phyloP scores from a whole-genome alignment of 1,140 invertebrate species.

The Rhizoglyphus robini region DNA sequence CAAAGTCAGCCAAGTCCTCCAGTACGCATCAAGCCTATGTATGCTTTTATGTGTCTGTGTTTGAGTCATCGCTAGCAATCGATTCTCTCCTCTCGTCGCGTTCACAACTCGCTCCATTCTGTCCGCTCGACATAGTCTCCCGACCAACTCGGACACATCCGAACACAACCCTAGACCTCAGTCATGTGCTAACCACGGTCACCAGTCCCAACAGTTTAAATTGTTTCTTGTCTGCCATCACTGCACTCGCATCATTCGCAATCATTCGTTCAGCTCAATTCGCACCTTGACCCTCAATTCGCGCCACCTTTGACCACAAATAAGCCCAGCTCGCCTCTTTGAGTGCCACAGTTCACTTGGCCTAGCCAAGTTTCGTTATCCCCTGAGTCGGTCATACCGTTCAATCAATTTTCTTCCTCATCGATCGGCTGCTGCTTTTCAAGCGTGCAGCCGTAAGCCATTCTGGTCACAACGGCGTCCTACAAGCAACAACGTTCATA shows the following conservation, averaged over 20 bases:
- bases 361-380: neutral
- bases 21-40: conserved; percentile 19
- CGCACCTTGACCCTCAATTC: neutral
- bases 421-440: conserved; percentile 11
- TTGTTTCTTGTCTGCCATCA: neutral
- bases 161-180: no score
- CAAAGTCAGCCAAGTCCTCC: neutral
- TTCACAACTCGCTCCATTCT: conserved; percentile 16
- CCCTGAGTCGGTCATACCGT: no score
- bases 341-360: neutral
- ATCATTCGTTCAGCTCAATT: neutral
- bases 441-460: neutral
- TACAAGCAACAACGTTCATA: conserved; percentile 19
- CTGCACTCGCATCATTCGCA: neutral
- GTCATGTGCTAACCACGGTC: no score
- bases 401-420: neutral
- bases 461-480: conserved; percentile 24
- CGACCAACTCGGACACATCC: no score
- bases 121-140: no score
- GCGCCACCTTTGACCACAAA: no score
- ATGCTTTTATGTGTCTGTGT: conserved; percentile 9
- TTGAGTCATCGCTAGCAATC: conserved; percentile 16
- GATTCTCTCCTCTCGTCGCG: conserved; percentile 16
- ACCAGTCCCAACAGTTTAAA: no score
- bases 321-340: no score